Conservation (phyloP, 2,113 vertebrate species). For the Psophia crepitans region DNA sequence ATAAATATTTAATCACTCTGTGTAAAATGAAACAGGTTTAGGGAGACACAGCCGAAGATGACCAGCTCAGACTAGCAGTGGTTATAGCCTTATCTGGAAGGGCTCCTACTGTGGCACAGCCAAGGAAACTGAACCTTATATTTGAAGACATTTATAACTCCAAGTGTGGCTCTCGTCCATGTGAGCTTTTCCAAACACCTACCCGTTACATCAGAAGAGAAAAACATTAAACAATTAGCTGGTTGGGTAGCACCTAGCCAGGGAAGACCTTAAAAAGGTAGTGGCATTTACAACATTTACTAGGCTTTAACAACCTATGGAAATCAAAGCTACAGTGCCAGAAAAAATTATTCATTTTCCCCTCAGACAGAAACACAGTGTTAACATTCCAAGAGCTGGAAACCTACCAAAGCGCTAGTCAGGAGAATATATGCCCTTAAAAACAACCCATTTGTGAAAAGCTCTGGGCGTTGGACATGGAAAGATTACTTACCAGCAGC, state of each 20-base stretch:
- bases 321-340: neutral
- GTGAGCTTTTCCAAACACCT: neutral
- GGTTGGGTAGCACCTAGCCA: neutral
- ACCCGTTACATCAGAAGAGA: neutral
- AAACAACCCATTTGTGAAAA: neutral
- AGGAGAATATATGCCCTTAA: neutral
- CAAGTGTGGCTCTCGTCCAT: neutral
- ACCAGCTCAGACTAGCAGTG: neutral
- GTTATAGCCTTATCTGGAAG: neutral
- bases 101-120: neutral
- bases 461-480: neutral
- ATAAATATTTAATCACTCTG: conserved; percentile 17
- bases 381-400: neutral
- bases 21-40: conserved; percentile 10
- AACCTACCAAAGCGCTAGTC: neutral
- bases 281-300: neutral
- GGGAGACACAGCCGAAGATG: neutral
- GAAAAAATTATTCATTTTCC: neutral
- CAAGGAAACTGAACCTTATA: neutral
- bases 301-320: neutral
- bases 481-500: conserved; percentile 12
- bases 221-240: neutral
- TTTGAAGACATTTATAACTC: neutral
- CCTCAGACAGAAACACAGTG: neutral
- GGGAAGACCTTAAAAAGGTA: neutral